A percentile compares a stretch with the other conserved stretches of the same genome.
Conservation (phyloP, 2,113 vertebrate species). For the Chloropsis hardwickii region DNA sequence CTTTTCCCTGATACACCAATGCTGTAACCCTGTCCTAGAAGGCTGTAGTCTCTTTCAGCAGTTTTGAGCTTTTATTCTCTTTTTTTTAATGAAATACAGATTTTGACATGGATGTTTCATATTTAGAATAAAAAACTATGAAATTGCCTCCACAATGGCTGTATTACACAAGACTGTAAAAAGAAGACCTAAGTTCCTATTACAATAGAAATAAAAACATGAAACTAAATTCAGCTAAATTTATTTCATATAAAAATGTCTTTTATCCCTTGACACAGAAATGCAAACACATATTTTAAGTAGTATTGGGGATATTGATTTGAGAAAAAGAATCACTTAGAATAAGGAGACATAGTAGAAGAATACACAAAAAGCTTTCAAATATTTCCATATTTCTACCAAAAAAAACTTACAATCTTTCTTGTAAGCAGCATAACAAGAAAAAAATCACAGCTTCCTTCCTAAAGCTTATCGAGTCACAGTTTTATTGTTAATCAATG, state of each 20-base stretch:
- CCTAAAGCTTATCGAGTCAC: not conserved
- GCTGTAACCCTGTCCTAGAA: not conserved
- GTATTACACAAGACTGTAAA: not conserved
- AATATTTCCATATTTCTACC: not conserved
- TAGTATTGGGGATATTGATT: not conserved
- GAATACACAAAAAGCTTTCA: not conserved
- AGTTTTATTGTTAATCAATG: conserved; percentile 37
- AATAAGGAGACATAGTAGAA: not conserved
- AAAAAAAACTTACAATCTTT: not conserved
- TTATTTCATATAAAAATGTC: not conserved
- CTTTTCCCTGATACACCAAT: not conserved
- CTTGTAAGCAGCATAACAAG: not conserved
- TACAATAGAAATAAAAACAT: not conserved
- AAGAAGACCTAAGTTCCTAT: not conserved
- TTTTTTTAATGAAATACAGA: not conserved
- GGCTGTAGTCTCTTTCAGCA: not conserved
- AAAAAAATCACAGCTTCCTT: not conserved
- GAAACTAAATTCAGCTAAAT: not conserved
- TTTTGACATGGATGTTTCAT: not conserved
- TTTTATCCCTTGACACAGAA: not conserved
- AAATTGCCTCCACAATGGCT: not conserved
- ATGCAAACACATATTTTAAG: not conserved
- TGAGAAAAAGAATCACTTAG: not conserved
- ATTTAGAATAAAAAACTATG: not conserved
- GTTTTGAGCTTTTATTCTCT: not conserved